Conservation (phyloP, 1,140 invertebrate species). For the Triops cancriformis region DNA sequence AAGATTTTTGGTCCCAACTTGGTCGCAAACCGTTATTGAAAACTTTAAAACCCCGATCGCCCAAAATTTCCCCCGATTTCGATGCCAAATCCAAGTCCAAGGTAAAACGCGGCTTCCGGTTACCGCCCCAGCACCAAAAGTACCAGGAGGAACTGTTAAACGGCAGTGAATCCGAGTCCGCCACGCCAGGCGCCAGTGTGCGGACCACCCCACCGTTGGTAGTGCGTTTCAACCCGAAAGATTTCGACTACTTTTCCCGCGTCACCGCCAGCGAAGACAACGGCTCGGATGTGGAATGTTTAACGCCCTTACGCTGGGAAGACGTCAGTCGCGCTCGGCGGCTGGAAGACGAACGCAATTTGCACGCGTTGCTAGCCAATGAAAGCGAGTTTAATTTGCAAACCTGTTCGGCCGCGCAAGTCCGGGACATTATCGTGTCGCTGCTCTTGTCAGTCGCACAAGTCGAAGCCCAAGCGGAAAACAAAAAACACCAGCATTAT, state of each 20-base stretch:
- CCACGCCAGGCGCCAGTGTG: not conserved
- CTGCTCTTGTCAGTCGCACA: constrained; percentile 46
- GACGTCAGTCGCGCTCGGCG: constrained; percentile 24
- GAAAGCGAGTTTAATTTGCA: constrained; percentile 46
- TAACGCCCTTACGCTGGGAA: constrained; percentile 15
- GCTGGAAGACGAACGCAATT: constrained; percentile 16
- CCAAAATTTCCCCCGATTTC: not conserved
- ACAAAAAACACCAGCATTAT: not conserved
- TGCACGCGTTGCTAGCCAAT: constrained; percentile 35
- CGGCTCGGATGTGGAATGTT: constrained; percentile 32
- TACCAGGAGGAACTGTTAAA: not conserved
- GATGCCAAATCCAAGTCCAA: not conserved
- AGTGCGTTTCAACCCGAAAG: constrained; percentile 50
- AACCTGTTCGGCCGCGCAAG: constrained; percentile 41
- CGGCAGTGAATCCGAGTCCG: not conserved
- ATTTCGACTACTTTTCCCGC: constrained; percentile 55
- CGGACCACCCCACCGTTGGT: constrained; percentile 38
- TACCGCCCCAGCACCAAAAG: not conserved
- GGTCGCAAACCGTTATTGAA: not conserved
- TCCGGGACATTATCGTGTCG: not conserved
- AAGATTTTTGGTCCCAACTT: not conserved
- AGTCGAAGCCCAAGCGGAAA: not conserved
- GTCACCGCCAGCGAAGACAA: constrained; percentile 49
- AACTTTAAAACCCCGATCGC: not conserved
- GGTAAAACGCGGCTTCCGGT: not conserved